Evolutionary conservation across 23 tunicate genomes (phyloP).

Genomic region (Ciona savignyi): DNA sequence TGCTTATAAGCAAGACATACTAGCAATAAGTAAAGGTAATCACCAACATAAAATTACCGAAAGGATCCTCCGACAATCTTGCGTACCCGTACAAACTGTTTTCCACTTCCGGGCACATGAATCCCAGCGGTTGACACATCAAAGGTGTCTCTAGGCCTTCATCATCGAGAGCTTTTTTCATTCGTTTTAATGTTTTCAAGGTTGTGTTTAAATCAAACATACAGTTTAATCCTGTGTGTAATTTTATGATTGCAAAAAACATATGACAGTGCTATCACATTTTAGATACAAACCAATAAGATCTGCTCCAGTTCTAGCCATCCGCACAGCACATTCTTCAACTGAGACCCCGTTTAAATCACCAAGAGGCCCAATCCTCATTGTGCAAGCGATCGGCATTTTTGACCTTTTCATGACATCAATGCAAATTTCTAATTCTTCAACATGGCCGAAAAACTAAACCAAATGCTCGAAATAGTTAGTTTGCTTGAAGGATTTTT

Average conservation of each 20-base stretch:
- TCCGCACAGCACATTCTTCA: conserved; percentile 81
- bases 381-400: conserved; percentile 51
- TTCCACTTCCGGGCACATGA: conserved; percentile 35
- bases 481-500: no score
- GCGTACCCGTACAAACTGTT: conserved; percentile 13
- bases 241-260: no score
- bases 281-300: conserved; percentile 81
- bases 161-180: conserved; percentile 17
- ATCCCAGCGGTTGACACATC: conserved; percentile 43
- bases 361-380: conserved; percentile 69
- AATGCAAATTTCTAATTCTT: conserved; percentile 61
- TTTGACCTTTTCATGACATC: conserved; percentile 55
- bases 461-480: no score
- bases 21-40: no score
- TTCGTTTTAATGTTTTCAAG: conserved; percentile 28
- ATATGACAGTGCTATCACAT: no score
- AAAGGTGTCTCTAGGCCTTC: conserved; percentile 22
- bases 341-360: conserved; percentile 51
- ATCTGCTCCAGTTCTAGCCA: conserved; percentile 92
- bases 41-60: no score
- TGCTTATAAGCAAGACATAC: no score
- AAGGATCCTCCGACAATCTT: not conserved
- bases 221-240: conserved; percentile 43
- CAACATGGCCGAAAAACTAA: conserved; percentile 64
- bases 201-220: conserved; percentile 22